phyloP scores from a whole-genome alignment of 1,140 invertebrate genomes.

The Calliphora vicina region DNA sequence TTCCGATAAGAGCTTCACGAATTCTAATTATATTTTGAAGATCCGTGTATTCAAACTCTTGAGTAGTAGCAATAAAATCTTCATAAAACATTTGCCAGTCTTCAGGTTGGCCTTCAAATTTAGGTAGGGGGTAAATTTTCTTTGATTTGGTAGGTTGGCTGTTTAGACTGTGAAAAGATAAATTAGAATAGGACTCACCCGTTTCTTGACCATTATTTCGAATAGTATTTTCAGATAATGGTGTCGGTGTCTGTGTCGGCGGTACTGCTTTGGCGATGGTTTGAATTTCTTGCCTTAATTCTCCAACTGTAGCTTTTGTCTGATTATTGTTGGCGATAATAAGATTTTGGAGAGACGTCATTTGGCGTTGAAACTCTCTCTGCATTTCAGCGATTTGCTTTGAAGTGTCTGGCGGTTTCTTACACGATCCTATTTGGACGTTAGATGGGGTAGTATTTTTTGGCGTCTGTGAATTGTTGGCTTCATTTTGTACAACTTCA shows the following conservation, averaged over 20 bases:
- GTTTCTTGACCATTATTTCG: background rate
- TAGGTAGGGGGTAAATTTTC: background rate
- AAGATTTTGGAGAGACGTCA: background rate
- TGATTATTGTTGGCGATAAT: background rate
- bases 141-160: background rate
- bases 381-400: background rate
- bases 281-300: background rate
- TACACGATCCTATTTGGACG: background rate
- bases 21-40: constrained; percentile 19
- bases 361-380: background rate
- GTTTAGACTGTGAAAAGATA: background rate
- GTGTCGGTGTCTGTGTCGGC: background rate
- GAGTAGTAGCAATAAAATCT: background rate
- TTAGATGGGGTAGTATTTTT: background rate
- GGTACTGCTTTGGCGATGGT: background rate
- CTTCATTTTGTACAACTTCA: background rate
- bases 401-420: background rate
- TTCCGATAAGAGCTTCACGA: background rate
- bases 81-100: background rate
- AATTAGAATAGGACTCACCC: background rate
- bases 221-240: background rate
- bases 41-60: background rate
- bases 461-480: background rate
- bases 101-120: constrained; percentile 13
- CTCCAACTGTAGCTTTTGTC: background rate